Base-by-base conservation (phyloP, 2,888 invertebrate genomes). In the Leptopterna dolabrata region DNA sequence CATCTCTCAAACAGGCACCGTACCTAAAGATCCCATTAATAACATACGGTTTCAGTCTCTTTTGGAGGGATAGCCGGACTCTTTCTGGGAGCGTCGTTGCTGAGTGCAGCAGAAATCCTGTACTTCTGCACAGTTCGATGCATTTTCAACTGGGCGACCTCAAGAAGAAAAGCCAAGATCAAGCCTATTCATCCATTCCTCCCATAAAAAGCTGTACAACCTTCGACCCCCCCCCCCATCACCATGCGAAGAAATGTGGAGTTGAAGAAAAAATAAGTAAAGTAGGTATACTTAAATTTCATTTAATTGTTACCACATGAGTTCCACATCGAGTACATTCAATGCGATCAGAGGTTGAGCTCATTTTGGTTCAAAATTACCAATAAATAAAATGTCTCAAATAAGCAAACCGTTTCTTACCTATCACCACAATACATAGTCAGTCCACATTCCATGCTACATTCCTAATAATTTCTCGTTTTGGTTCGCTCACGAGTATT, bases 21-120 rank as follows among this genome's bases (percentile, higher is more conserved):
- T n/a, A 36, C 2, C 36, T 36, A 36, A 36, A 36, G 7, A 36
- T 36, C 36, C 36, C 2, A 36, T 36, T 2, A 36, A 4, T 4
- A 36, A 36, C 36, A 2, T 7, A 7, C 7, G 36, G 63, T 90
- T 90, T 41, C 87, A 93, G 93, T 93, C 11, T 92, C 92, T 70
- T 92, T 93, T 89, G 93, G 93, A 11, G 92, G 93, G 30, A 92
- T 93, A 88, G 92, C 92, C 81, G 93, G 93, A 1, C 91, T 93
- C 0, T 93, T 93, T 88, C 88, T 93, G 88, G 93, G 93, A 6
- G 92, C 92, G 4, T 93, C 93, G 0, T 90, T 93, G 88, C 90
- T 93, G 73, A 93, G 93, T 89, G 91, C 90, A 24, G 91, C 92
- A 11, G 93, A 93, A 89, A 87, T 93, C 16, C n/a, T 93, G 19